Base-by-base conservation (phyloP, 2,113 vertebrate genomes). In the Rhegmatorhina hoffmannsi region DNA sequence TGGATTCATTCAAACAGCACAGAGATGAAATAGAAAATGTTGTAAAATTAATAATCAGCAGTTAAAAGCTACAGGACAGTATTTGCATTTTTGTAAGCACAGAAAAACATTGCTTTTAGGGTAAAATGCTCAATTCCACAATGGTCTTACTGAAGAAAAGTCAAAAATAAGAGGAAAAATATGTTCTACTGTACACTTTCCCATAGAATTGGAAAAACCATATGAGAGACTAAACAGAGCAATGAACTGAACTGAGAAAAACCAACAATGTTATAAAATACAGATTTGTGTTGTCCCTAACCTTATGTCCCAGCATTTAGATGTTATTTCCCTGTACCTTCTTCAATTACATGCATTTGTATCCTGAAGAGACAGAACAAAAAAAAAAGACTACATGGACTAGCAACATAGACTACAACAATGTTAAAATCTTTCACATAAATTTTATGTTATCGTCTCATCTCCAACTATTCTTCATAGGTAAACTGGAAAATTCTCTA, bases 231-330 rank as follows among this genome's bases (percentile, higher is more conserved):
- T 11, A 28, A 75, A 67, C 6, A 52, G 11, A 83, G 3, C 9
- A 69, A 38, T 19, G 14, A 87, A 62, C 9, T 8, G 26, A 76
- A 89, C 7, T 21, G 40, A 89, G n/a, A 50, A 89, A 77, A 92
- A 49, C 0, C 10, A 40, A 40, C 2, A 0, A 46, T 10, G 1
- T 8, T 69, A 5, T 56, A 56, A 92, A 81, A 49, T 28, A 6
- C 12, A 36, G 24, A 40, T 34, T 11, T 0, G 1, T 33, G 17
- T 34, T 36, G 36, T 17, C 13, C 16, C 17, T 77, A 40, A 44
- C 9, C 15, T 56, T 56, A 29, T 40, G 23, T 84, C 19, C 26
- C 20, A 67, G 26, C 3, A 63, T 40, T 68, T 70, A 85, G 25
- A 17, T 40, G 31, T 36, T 77, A 13, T 44, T 77, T 33, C 23